Base-by-base conservation (phyloP, 2,797 vertebrate species). In the Eulemur coronatus region DNA sequence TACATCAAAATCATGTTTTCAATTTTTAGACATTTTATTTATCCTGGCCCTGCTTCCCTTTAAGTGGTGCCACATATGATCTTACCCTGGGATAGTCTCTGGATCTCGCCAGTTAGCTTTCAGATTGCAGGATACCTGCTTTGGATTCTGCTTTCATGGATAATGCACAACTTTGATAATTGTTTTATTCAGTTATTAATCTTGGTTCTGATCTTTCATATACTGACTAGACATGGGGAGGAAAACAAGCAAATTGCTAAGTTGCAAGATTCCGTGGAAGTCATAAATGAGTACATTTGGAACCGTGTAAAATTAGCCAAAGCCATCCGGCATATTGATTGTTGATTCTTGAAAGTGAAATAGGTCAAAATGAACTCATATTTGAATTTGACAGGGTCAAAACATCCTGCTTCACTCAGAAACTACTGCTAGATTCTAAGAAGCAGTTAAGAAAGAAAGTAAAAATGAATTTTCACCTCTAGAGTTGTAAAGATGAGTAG, bases 351-450 rank as follows among this genome's bases (percentile, higher is more conserved):
- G 13, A 80, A 63, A 89, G 84, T 55, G 80, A 28, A 55, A 80
- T 46, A 84, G 72, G 90, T 82, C 91, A 94, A 38, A 92, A 90
- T 50, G 65, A 87, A 94, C 79, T 85, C 67, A 57, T 85, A 84
- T 87, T 61, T 91, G 84, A 69, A 96, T 79, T 2, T 43, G n/a
- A 48, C 67, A 30, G 41, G 43, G 28, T 73, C 43, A 41, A 92
- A 82, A 81, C 94, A 91, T 79, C 70, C 67, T 78, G 81, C 33
- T 57, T 92, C 61, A 67, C 52, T 59, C 28, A 95, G 89, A 95
- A 85, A 82, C 48, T 13, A 4, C 76, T 46, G 33, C 80, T 93
- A 5, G 55, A 67, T 73, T 96, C 80, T 63, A 73, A 94, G 57
- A 95, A 79, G 35, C 69, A 61, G 33, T 63, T 48, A 76, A 81